These are phyloP conservation scores for Sycobia sp. DNA, from an alignment of 1,140 invertebrate genomes.

Conservation along the genomic window DNA sequence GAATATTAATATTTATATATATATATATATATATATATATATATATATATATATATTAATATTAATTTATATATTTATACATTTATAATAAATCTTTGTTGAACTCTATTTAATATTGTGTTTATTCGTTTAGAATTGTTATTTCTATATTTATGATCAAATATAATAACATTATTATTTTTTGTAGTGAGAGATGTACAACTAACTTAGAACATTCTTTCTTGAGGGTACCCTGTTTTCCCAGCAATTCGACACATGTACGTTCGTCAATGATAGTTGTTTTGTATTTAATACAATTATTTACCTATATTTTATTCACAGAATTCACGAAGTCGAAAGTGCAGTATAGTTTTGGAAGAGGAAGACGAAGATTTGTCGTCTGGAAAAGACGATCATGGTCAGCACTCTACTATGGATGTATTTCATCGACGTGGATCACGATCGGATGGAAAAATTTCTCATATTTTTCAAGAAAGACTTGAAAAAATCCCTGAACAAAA, in stretches of 20 bases:
- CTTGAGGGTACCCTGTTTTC: conserved; percentile 1
- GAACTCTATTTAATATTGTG: too few species aligned
- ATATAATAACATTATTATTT: background rate
- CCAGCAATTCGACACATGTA: background rate
- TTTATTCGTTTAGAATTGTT: too few species aligned
- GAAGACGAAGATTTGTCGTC: conserved; percentile 71
- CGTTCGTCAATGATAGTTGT: background rate
- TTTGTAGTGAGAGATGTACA: background rate
- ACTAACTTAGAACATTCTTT: background rate
- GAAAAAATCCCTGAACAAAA: background rate
- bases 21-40: too few species aligned
- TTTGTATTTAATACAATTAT: background rate
- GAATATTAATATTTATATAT: too few species aligned
- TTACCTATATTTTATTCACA: conserved; percentile 37
- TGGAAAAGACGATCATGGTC: conserved; percentile 61
- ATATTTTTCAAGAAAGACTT: conserved; percentile 53
- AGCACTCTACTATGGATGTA: conserved; percentile 57
- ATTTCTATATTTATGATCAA: background rate
- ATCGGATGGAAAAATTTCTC: conserved; percentile 67
- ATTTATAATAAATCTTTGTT: too few species aligned
- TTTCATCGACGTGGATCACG: conserved; percentile 65
- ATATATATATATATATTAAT: too few species aligned
- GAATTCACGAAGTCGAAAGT: conserved; percentile 74
- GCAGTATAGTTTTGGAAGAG: conserved; percentile 87
- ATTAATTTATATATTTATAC: too few species aligned